These are phyloP conservation scores for Megalurothrips usitatus DNA, from an alignment of 2,888 invertebrate genomes.

Conservation along the genomic window DNA sequence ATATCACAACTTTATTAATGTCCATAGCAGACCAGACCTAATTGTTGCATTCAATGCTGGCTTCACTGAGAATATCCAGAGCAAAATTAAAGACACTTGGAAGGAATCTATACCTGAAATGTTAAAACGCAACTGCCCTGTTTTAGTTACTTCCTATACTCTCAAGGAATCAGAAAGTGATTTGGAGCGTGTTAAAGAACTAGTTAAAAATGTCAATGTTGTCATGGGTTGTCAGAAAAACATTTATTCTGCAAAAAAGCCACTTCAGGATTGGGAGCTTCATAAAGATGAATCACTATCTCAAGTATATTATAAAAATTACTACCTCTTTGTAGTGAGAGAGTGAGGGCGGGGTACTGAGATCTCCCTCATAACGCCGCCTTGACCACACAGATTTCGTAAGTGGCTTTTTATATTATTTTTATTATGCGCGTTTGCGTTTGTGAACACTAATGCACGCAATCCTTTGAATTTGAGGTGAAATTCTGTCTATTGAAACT, in stretches of 20 bases:
- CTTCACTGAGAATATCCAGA: slow-evolving; percentile 3
- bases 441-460: too few species aligned
- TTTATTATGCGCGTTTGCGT: too few species aligned
- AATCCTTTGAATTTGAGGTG: too few species aligned
- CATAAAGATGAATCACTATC: slow-evolving; percentile 1
- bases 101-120: neutral
- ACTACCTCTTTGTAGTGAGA: neutral
- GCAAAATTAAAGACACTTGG: slow-evolving; percentile 11
- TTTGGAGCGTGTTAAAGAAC: neutral
- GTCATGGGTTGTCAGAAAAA: neutral
- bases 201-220: neutral
- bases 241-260: neutral
- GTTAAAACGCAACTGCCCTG: neutral
- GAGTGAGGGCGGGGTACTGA: neutral
- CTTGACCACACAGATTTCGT: too few species aligned
- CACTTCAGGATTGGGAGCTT: neutral
- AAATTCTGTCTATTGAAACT: too few species aligned
- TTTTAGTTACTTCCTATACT: neutral
- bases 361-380: too few species aligned
- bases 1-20: neutral
- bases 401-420: too few species aligned
- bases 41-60: slow-evolving; percentile 9
- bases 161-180: neutral
- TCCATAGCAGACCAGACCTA: neutral
- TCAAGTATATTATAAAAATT: slow-evolving; percentile 5